Percentiles rank a stretch among this genome's conserved stretches.
phyloP scores from a whole-genome alignment of 2,113 vertebrate species.

The Protobothrops flavoviridis region DNA sequence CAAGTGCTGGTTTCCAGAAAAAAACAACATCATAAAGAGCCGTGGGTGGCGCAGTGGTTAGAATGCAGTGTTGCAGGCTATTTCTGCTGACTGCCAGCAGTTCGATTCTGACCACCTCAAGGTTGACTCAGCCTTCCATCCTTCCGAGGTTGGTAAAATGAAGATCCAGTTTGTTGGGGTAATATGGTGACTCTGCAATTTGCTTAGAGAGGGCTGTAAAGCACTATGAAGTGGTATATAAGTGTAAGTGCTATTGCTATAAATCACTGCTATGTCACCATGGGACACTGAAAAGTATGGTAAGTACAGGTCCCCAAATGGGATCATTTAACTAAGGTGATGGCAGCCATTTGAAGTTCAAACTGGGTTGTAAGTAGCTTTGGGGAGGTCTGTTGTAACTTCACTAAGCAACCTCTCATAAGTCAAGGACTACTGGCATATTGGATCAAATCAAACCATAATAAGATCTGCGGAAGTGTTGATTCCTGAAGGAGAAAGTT shows the following conservation, averaged over 20 bases:
- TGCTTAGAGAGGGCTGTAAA: not conserved
- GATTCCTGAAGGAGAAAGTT: constrained; percentile 36
- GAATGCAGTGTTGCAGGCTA: not conserved
- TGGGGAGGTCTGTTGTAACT: not conserved
- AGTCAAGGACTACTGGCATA: not conserved
- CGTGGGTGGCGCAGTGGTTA: not conserved
- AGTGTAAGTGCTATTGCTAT: not conserved
- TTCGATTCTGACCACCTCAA: not conserved
- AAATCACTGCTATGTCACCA: not conserved
- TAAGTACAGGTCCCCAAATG: not conserved
- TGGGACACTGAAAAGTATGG: not conserved
- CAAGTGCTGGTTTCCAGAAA: not conserved
- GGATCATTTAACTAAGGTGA: not conserved
- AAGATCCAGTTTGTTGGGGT: not conserved
- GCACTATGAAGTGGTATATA: not conserved
- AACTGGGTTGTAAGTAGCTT: not conserved
- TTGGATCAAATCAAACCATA: not conserved
- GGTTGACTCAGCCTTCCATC: not conserved
- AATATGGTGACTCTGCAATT: not conserved
- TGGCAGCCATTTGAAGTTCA: not conserved
- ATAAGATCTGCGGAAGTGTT: constrained; percentile 24
- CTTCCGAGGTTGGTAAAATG: not conserved
- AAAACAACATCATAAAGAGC: not conserved
- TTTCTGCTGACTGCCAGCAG: not conserved
- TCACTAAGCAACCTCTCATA: not conserved